phyloP scores from a whole-genome alignment of 2,888 invertebrate genomes.

The Argyra leucocephala region DNA sequence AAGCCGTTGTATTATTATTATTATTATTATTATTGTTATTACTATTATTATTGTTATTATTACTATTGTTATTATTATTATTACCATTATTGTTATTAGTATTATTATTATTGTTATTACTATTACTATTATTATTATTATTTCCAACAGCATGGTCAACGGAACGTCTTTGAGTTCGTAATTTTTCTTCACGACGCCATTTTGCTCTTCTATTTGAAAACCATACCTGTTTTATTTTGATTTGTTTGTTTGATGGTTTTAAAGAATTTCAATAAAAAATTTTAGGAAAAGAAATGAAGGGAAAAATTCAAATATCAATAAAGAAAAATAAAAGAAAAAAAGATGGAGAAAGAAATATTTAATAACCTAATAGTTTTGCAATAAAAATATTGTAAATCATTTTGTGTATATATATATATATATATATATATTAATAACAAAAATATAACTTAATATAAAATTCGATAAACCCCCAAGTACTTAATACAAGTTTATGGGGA shows the following conservation, averaged over 20 bases:
- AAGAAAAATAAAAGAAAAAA: constrained; percentile 7
- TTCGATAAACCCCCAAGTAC: no score
- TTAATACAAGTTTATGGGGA: no score
- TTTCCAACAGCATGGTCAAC: constrained; percentile 34
- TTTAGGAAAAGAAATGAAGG: constrained; percentile 12
- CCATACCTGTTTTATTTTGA: constrained; percentile 72
- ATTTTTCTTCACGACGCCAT: constrained; percentile 97
- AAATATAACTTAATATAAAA: no score
- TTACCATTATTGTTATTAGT: no score
- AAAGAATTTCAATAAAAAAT: constrained; percentile 18
- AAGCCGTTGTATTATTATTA: constrained; percentile 21
- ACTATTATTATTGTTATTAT: constrained; percentile 26
- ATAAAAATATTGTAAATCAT: no score
- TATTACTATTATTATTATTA: no score
- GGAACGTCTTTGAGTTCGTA: constrained; percentile 76
- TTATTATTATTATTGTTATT: constrained; percentile 26
- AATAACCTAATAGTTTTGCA: no score
- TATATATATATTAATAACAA: no score
- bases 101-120: no score
- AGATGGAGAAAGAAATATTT: neutral
- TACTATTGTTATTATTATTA: constrained; percentile 27
- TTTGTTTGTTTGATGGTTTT: constrained; percentile 7
- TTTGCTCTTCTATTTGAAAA: constrained; percentile 98
- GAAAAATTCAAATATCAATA: constrained; percentile 10
- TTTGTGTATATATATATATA: no score